Evolutionary conservation across 2,797 vertebrate species (phyloP), one percentile per base, ranked within the genome.

Genomic region (Aldrovandia affinis): DNA sequence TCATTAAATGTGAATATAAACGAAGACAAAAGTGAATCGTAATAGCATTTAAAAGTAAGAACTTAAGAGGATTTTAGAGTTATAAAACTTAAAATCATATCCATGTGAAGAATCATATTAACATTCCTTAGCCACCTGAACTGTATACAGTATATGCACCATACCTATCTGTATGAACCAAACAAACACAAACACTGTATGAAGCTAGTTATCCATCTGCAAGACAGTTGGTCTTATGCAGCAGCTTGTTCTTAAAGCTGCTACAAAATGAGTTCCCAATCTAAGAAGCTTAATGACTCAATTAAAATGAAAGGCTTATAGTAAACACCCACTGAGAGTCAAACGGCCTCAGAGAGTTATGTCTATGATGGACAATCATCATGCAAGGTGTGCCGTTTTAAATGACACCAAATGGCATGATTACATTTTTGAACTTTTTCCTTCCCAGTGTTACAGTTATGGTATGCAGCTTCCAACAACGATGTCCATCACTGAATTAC

Each of bases 241-340:
- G 59, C 28, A 61, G 28, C 39, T 77, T 77, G 44, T 47, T 47
- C 39, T 77, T 77, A 47, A 77, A 7, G 6, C 7, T 25, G 25
- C 25, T 8, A n/a, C 44, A 79, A 28, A 79, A 52, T 79, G n/a
- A 78, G 50, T 28, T 78, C 22, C 77, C 14, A 28, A 15, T 44
- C 68, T 79, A 79, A 79, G 77, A 54, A 20, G 77, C 77, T 79
- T 79, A 54, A 79, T 52, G 47, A 30, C n/a, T 20, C 15, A 50
- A 54, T 54, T 3, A 50, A 79, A 79, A 30, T 54, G 25, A 14
- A 79, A 79, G 47, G 44, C 22, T 78, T 78, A 77, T 47, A 39
- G 36, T 44, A 77, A 77, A 77, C 47, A 44, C 39, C 42, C 44
- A 44, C 12, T 28, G 25, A n/a, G 70, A 47, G 9, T 15, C 1